phyloP scores from a whole-genome alignment of 2,888 invertebrate genomes.

The Apotomis turbidana region DNA sequence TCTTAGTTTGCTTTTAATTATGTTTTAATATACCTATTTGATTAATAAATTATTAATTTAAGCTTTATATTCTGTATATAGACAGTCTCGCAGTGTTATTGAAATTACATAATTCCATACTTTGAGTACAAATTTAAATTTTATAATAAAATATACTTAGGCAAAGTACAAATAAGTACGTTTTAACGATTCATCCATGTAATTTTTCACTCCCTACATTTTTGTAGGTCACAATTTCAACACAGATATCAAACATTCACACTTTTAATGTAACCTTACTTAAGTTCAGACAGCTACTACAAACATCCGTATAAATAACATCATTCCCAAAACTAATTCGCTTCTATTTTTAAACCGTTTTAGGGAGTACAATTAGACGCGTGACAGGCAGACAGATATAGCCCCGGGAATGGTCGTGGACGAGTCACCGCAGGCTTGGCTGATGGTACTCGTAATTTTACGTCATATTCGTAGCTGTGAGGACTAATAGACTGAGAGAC shows the following conservation, averaged over 20 bases:
- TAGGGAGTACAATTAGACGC: constrained; percentile 34
- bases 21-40: too few relatives aligned
- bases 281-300: constrained; percentile 7
- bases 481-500: neutral
- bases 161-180: too few relatives aligned
- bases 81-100: too few relatives aligned
- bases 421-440: constrained; percentile 23
- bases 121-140: too few relatives aligned
- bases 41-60: too few relatives aligned
- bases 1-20: too few relatives aligned
- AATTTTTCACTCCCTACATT: neutral
- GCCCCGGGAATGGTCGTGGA: constrained; percentile 25
- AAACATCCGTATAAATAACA: constrained; percentile 31
- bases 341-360: constrained; percentile 40
- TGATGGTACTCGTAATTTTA: constrained; percentile 7
- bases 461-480: neutral
- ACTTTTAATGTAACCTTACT: constrained; percentile 13
- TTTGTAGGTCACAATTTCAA: neutral
- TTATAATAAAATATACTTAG: too few relatives aligned
- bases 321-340: constrained; percentile 31
- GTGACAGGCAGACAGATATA: constrained; percentile 39
- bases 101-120: too few relatives aligned
- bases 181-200: too few relatives aligned
- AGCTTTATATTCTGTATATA: too few relatives aligned
- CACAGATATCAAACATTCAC: constrained; percentile 6